phyloP scores from a whole-genome alignment of 2,797 vertebrate genomes.

The Benthosema pterotum region DNA sequence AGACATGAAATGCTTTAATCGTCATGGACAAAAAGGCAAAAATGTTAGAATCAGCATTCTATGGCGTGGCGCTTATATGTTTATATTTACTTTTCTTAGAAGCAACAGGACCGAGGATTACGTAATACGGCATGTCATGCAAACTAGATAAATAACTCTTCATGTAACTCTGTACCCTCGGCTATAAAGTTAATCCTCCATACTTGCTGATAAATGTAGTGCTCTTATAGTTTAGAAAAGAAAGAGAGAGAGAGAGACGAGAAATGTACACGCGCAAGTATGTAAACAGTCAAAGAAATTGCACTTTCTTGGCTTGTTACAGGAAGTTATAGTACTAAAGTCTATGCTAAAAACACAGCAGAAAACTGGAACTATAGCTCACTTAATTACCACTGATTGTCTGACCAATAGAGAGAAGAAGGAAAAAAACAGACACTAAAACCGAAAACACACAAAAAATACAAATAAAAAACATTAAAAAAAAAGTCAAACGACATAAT shows the following conservation, averaged over 20 bases:
- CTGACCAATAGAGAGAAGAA: conserved; percentile 70
- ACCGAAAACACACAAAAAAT: conserved; percentile 35
- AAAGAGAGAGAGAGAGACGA: conserved; percentile 63
- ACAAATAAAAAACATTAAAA: conserved; percentile 45
- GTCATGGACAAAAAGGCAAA: conserved; percentile 76
- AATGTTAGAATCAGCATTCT: conserved; percentile 77
- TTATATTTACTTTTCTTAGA: conserved; percentile 70
- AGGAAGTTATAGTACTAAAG: conserved; percentile 74
- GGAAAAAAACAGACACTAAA: conserved; percentile 41
- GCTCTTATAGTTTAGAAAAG: conserved; percentile 85
- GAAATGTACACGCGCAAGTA: conserved; percentile 72
- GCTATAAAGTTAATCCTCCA: conserved; percentile 85
- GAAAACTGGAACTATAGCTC: conserved; percentile 55
- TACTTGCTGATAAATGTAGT: conserved; percentile 91
- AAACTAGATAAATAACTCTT: conserved; percentile 82
- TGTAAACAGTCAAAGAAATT: conserved; percentile 83
- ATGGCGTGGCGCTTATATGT: conserved; percentile 68
- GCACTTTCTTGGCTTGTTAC: conserved; percentile 79
- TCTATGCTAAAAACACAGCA: conserved; percentile 69
- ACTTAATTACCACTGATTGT: conserved; percentile 73
- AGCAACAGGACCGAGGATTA: conserved; percentile 80
- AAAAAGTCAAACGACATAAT: conserved; percentile 55
- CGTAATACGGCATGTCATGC: conserved; percentile 69
- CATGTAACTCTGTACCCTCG: conserved; percentile 70
- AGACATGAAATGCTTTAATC: conserved; percentile 81